A percentile compares a stretch with the other conserved stretches of the same genome.
Conservation (phyloP, 1,140 invertebrate genomes). For the Bemisia tabaci region DNA sequence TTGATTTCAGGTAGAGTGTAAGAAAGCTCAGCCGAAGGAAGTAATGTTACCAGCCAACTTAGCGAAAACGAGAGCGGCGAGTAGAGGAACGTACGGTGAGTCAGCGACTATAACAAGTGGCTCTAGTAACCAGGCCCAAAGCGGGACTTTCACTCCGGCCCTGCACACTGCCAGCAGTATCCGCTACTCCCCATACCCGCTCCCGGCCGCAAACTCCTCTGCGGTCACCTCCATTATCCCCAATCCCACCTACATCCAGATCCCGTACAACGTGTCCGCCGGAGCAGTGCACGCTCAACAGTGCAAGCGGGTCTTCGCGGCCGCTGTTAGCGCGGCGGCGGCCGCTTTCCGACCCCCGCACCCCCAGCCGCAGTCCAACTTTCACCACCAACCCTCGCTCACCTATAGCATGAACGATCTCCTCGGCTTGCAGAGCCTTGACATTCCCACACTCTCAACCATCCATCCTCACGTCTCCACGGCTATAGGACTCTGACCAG, state of each 20-base stretch:
- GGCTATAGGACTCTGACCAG: background rate
- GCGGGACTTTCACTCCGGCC: conserved; percentile 14
- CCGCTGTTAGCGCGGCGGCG: conserved; percentile 24
- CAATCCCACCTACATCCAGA: conserved; percentile 11
- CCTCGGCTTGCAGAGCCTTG: conserved; percentile 46
- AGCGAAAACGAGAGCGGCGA: conserved; percentile 82
- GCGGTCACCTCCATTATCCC: conserved; percentile 27
- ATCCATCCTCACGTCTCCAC: background rate
- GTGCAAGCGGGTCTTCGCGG: background rate
- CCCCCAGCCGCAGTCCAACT: conserved; percentile 22
- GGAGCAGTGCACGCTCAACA: background rate
- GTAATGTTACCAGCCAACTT: conserved; percentile 93
- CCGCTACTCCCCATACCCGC: conserved; percentile 40
- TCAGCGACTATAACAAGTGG: conserved; percentile 56
- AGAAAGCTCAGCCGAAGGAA: conserved; percentile 99
- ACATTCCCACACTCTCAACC: conserved; percentile 33
- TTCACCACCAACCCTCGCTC: conserved; percentile 37
- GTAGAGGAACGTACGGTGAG: conserved; percentile 89
- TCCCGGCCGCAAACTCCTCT: conserved; percentile 41
- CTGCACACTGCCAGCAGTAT: conserved; percentile 31
- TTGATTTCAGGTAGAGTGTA: conserved; percentile 87
- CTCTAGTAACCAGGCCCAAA: conserved; percentile 35
- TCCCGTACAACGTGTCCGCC: conserved; percentile 10
- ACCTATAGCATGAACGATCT: conserved; percentile 53
- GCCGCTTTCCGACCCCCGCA: conserved; percentile 22